Percentiles rank a stretch among this genome's conserved stretches.
Evolutionary conservation across 2,797 vertebrate species (phyloP).

Genomic region (Sternarchorhynchus goeldii): DNA sequence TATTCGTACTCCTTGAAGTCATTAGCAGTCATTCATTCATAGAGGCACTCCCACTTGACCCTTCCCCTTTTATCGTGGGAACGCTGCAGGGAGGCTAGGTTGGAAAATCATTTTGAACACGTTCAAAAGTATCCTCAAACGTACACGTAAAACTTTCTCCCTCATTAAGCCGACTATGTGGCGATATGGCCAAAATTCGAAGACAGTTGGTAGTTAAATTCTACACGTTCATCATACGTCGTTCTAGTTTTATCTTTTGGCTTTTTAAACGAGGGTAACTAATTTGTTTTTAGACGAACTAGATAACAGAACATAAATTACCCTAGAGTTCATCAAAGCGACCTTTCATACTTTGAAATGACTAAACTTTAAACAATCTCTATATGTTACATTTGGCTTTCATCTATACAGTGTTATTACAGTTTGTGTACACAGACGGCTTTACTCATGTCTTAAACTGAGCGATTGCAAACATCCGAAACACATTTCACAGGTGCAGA

Average conservation of each 20-base stretch:
- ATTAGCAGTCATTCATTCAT: slow-evolving; percentile 85
- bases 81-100: slow-evolving; percentile 66
- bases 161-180: slow-evolving; percentile 5
- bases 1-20: slow-evolving; percentile 80
- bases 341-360: background rate
- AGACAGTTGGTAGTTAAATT: no score
- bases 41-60: slow-evolving; percentile 77
- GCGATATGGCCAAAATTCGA: background rate
- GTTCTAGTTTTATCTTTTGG: background rate
- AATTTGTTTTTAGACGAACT: background rate
- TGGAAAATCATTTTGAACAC: slow-evolving; percentile 57
- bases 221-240: background rate
- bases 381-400: background rate
- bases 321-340: background rate
- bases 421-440: background rate
- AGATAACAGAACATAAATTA: background rate
- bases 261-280: background rate
- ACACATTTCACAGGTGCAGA: slow-evolving; percentile 42
- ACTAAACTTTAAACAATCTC: background rate
- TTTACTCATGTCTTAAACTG: slow-evolving; percentile 30
- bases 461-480: slow-evolving; percentile 47
- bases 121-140: slow-evolving; percentile 23
- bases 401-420: background rate
- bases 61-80: slow-evolving; percentile 79
- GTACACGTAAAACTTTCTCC: slow-evolving; percentile 1